Base-by-base conservation (phyloP, 1,140 invertebrate species). In the Mizuhopecten yessoensis region DNA sequence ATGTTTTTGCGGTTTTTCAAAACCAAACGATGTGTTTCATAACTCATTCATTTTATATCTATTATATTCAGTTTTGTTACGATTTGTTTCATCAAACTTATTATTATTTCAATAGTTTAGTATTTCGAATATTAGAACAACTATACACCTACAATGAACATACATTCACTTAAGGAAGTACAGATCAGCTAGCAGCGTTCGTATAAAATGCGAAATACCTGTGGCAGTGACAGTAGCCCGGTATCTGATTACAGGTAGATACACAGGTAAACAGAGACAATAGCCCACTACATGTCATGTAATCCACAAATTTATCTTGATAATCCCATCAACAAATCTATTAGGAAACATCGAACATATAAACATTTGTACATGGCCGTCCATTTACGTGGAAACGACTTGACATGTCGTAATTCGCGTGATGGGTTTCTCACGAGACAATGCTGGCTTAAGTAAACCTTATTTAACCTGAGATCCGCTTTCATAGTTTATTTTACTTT, bases 221-320 rank as follows among this genome's bases (percentile, higher is more conserved):
- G 57, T 29, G 2, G 23, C 2, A 9, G 57, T 9, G n/a, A 29
- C 57, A n/a, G 57, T 75, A 7, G 17, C n/a, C 57, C 7, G 57
- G 57, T 75, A 75, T 75, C 57, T 75, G 57, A 75, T 75, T 29
- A 75, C n/a, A 75, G 57, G 57, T 75, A 75, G 57, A 75, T 75
- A 29, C 23, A 29, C 23, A 75, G 57, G 57, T 75, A 75, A 75
- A 75, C 57, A 75, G 17, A 75, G 57, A 75, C 57, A 75, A 75
- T 75, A 75, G 57, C 23, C n/a, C n/a, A 29, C 57, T 75, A 29
- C n/a, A 75, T 75, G 57, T 75, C 57, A 29, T 75, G n/a, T 75
- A 75, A 75, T 75, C 57, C 57, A n/a, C 0, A 17, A 75, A 75
- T 75, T 75, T 75, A 75, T 75, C 57, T 75, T 29, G n/a, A 29